Evolutionary conservation across 2,888 invertebrate genomes (phyloP).

Genomic region (Plagodis dolabraria): DNA sequence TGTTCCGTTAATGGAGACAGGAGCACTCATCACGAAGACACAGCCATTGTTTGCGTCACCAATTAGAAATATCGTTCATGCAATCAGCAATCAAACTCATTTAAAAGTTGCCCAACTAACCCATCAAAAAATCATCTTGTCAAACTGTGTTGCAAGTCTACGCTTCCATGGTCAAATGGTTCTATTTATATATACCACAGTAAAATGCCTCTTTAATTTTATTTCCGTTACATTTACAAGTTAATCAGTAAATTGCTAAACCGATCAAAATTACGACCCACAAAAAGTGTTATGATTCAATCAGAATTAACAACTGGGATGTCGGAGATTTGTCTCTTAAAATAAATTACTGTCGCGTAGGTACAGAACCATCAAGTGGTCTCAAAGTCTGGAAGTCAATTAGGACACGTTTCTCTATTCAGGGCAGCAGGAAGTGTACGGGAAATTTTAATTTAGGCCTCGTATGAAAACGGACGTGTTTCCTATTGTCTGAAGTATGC

Average conservation of each 20-base stretch:
- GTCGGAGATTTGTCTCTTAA: constrained; percentile 32
- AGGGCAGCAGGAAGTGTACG: constrained; percentile 10
- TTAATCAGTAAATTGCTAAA: constrained; percentile 45
- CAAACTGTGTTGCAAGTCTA: constrained; percentile 10
- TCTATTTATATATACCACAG: neutral
- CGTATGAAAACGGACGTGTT: constrained; percentile 16
- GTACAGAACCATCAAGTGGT: neutral
- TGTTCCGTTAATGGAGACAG: neutral
- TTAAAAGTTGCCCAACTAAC: constrained; percentile 24
- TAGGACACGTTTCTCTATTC: constrained; percentile 9
- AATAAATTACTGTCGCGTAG: constrained; percentile 17
- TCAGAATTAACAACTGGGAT: constrained; percentile 35
- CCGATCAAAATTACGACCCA: constrained; percentile 32
- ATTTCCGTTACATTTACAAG: constrained; percentile 48
- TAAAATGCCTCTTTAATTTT: constrained; percentile 35
- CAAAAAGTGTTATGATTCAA: constrained; percentile 34
- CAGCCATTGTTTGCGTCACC: neutral
- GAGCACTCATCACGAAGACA: neutral
- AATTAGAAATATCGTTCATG: constrained; percentile 1
- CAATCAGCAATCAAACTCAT: constrained; percentile 32
- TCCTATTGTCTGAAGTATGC: constrained; percentile 18
- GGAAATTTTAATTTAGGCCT: constrained; percentile 25
- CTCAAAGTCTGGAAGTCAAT: constrained; percentile 8
- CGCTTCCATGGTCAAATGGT: constrained; percentile 1
- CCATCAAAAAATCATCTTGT: constrained; percentile 16